Evolutionary conservation across 2,888 invertebrate genomes (phyloP), one percentile per base, ranked within the genome.

Genomic region (Dolichopus griseipennis): DNA sequence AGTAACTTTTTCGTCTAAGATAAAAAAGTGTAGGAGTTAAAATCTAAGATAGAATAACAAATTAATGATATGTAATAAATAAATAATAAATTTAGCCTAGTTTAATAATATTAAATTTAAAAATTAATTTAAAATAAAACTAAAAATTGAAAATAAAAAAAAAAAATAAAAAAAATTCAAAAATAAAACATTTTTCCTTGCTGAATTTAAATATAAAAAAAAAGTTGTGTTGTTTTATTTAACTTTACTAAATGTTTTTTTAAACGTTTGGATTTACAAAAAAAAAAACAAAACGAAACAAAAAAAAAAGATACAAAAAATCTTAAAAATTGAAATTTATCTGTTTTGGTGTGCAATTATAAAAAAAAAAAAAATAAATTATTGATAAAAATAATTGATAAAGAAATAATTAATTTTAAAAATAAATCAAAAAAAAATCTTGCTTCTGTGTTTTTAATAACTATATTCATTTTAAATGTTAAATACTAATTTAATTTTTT

Each of bases 271-370:
- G 52, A 34, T 22, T 18, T 12, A 33, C 7, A 72, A 71, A 22
- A 22, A 62, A 5, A 68, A 68, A 7, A 71, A 69, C 12, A 62
- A 22, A 4, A 70, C n/a, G n/a, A n/a, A n/a, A n/a, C n/a, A n/a
- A n/a, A 10, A 34, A 62, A 8, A 64, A 65, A 7, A 69, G 33
- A 67, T 67, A 70, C 34, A 62, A 61, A 6, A 27, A 15, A 63
- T 33, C 27, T 64, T 7, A 52, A 66, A 52, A 66, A 18, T 18
- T 62, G 9, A 61, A 68, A 68, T 66, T 76, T 76, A 77, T 78
- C 79, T 80, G 80, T 81, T 81, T 81, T 81, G 80, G 80, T 81
- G 81, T 80, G 78, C 75, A 70, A 70, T 22, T 69, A 27, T 64
- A 20, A 41, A 67, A 34, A 69, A 43, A 52, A 52, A 9, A 8